phyloP scores from a whole-genome alignment of 1,140 invertebrate genomes.

The Drosophila lowei region DNA sequence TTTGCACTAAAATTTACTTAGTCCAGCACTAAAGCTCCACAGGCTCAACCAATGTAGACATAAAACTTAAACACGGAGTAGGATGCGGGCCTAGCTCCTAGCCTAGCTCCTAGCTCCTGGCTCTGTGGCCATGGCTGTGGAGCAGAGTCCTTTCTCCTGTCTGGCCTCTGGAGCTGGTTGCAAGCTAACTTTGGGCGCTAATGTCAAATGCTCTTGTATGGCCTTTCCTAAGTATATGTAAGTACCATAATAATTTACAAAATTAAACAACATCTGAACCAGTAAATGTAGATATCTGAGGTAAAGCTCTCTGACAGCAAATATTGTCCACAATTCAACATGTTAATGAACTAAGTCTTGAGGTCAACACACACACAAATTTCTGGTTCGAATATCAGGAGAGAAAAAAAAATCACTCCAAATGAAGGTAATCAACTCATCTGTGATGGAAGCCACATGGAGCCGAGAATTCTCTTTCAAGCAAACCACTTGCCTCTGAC shows the following conservation, averaged over 20 bases:
- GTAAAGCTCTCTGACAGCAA: slow-evolving; percentile 18
- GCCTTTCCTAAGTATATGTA: slow-evolving; percentile 7
- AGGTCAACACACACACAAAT: background rate
- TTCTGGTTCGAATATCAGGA: too few relatives aligned
- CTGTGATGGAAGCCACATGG: too few relatives aligned
- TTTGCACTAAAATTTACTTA: slow-evolving; percentile 75
- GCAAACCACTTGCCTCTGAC: background rate
- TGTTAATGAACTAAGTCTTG: background rate
- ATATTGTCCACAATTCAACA: slow-evolving; percentile 20
- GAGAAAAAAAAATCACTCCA: background rate
- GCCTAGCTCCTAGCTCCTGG: background rate
- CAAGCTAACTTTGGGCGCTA: slow-evolving; percentile 73
- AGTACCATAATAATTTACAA: slow-evolving; percentile 49
- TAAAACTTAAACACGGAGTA: slow-evolving; percentile 71
- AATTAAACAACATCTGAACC: slow-evolving; percentile 48
- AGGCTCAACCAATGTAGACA: slow-evolving; percentile 71
- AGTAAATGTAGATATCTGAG: slow-evolving; percentile 24
- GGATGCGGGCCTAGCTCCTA: slow-evolving; percentile 8
- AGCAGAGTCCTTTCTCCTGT: slow-evolving; percentile 9
- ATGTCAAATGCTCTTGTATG: slow-evolving; percentile 58
- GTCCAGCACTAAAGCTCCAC: slow-evolving; percentile 74
- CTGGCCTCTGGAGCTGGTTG: slow-evolving; percentile 27
- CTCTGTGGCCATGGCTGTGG: background rate
- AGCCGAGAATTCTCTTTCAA: background rate
- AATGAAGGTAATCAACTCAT: too few relatives aligned